A percentile compares a stretch with the other conserved stretches of the same genome.
phyloP scores from a whole-genome alignment of 2,797 vertebrate genomes.

The Sebastiscus albofasciatus region DNA sequence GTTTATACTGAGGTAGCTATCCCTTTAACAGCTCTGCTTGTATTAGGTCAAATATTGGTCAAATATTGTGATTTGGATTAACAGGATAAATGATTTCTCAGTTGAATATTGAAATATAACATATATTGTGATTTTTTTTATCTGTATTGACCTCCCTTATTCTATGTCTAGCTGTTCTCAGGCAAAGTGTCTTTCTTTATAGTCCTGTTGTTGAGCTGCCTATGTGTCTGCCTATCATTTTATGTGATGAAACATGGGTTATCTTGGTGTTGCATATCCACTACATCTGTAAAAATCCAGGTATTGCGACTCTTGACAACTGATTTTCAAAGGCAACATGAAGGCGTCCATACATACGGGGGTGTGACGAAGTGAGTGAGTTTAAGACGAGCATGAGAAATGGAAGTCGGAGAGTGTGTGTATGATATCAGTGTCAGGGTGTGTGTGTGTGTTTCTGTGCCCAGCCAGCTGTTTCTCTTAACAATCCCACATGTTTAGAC shows the following conservation, averaged over 20 bases:
- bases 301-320: not conserved
- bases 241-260: not conserved
- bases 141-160: not conserved
- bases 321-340: slow-evolving; percentile 32
- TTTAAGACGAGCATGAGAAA: slow-evolving; percentile 72
- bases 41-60: not conserved
- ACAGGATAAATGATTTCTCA: not conserved
- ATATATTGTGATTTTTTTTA: not conserved
- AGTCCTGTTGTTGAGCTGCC: not conserved
- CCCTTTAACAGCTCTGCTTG: not conserved
- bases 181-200: not conserved
- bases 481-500: slow-evolving; percentile 75
- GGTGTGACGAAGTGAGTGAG: slow-evolving; percentile 64
- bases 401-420: slow-evolving; percentile 67
- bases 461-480: slow-evolving; percentile 86
- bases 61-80: not conserved
- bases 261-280: not conserved
- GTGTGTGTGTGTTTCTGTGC: slow-evolving; percentile 64
- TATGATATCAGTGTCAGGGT: slow-evolving; percentile 80
- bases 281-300: not conserved
- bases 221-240: not conserved
- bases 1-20: not conserved
- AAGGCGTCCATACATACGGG: slow-evolving; percentile 32
- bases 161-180: not conserved
- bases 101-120: not conserved